Conservation (phyloP, 2,797 vertebrate species). For the Aulostomus chinensis region DNA sequence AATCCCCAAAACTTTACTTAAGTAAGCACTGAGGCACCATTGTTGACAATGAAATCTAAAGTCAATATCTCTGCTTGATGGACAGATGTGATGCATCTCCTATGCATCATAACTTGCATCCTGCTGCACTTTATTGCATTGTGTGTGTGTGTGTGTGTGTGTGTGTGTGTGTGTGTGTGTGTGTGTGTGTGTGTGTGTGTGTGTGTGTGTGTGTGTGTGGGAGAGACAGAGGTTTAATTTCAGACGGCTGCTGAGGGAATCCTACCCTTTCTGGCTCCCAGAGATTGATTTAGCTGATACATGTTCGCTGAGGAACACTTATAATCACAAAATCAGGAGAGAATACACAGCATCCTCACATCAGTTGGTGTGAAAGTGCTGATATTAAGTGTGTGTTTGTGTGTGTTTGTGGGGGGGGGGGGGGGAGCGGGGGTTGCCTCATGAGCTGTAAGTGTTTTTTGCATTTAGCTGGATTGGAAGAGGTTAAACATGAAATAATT, state of each 20-base stretch:
- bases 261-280: slow-evolving; percentile 23
- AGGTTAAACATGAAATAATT: slow-evolving; percentile 38
- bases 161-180: no score
- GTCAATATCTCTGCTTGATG: neutral
- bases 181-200: no score
- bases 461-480: neutral
- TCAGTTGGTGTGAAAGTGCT: no score
- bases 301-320: slow-evolving; percentile 46
- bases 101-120: slow-evolving; percentile 8
- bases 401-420: no score
- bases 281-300: slow-evolving; percentile 49
- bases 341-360: slow-evolving; percentile 23
- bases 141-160: no score
- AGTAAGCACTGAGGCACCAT: no score
- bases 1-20: no score
- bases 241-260: slow-evolving; percentile 25
- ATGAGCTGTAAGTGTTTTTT: neutral
- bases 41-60: neutral
- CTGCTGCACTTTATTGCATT: slow-evolving; percentile 28
- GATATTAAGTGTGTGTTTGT: no score
- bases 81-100: neutral
- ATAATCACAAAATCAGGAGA: slow-evolving; percentile 37
- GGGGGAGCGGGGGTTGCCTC: no score
- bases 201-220: no score
- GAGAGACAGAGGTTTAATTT: slow-evolving; percentile 41